Evolutionary conservation across 2,888 invertebrate genomes (phyloP).

Genomic region (Subacronicta megacephala): DNA sequence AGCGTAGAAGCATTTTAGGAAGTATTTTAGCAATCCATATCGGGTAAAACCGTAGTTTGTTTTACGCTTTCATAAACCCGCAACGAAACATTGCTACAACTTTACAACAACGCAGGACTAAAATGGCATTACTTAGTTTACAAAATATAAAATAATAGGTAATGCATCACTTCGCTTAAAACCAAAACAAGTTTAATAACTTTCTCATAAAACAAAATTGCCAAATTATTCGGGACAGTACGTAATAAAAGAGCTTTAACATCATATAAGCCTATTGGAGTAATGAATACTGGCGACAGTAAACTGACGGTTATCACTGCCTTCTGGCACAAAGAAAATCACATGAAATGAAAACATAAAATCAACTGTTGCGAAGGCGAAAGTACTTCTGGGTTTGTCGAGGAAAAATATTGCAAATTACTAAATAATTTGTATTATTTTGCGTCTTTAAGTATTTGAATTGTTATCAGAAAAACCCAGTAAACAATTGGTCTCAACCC

Average conservation of each 20-base stretch:
- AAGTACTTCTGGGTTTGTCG: neutral
- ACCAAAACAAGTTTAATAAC: conserved; percentile 29
- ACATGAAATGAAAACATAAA: conserved; percentile 23
- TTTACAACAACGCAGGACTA: too few relatives aligned
- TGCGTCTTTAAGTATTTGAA: too few relatives aligned
- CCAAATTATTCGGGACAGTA: conserved; percentile 35
- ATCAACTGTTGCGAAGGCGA: conserved; percentile 8
- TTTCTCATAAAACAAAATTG: conserved; percentile 26
- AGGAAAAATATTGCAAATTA: neutral
- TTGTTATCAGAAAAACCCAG: too few relatives aligned
- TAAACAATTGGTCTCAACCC: too few relatives aligned
- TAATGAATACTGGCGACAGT: conserved; percentile 44
- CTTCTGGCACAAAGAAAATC: conserved; percentile 26
- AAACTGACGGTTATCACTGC: conserved; percentile 29
- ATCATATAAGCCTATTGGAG: conserved; percentile 43
- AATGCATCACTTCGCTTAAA: too few relatives aligned
- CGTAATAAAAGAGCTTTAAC: conserved; percentile 43
- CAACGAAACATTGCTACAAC: too few relatives aligned
- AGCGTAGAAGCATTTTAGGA: neutral
- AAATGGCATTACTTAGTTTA: too few relatives aligned
- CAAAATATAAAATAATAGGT: too few relatives aligned
- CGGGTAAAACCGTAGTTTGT: too few relatives aligned
- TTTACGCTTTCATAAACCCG: too few relatives aligned
- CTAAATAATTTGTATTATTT: neutral
- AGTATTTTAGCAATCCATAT: neutral